Evolutionary conservation across 2,888 invertebrate species (phyloP).

Genomic region (Hemithea aestivaria): DNA sequence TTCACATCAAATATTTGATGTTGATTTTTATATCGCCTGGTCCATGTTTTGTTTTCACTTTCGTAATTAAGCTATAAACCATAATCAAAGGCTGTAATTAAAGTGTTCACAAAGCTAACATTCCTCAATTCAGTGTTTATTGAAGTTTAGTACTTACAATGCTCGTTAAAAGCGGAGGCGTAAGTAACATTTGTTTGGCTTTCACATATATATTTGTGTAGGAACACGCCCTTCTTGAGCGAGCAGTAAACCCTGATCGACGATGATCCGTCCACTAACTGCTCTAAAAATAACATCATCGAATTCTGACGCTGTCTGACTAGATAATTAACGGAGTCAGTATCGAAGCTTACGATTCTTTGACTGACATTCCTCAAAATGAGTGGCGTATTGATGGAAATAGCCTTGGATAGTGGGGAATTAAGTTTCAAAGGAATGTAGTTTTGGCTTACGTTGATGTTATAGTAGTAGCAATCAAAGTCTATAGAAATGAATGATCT

Average conservation of each 20-base stretch:
- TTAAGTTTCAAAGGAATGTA: no score
- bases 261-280: conserved; percentile 47
- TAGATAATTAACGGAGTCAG: conserved; percentile 11
- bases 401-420: no score
- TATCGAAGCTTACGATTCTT: conserved; percentile 13
- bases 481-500: no score
- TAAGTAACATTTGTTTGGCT: conserved; percentile 24
- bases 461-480: no score
- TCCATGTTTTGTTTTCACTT: conserved; percentile 5
- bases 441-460: no score
- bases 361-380: neutral
- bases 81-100: conserved; percentile 21
- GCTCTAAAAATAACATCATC: conserved; percentile 45
- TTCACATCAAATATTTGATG: neutral
- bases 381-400: neutral
- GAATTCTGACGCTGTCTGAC: conserved; percentile 27
- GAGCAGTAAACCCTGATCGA: conserved; percentile 57
- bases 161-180: conserved; percentile 18
- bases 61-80: conserved; percentile 7
- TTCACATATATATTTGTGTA: conserved; percentile 22
- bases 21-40: neutral
- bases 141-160: conserved; percentile 10
- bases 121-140: conserved; percentile 14
- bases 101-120: conserved; percentile 9
- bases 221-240: conserved; percentile 34